Evolutionary conservation across 2,888 invertebrate genomes (phyloP), one percentile per base, ranked within the genome.

Genomic region (Encarsia formosa): DNA sequence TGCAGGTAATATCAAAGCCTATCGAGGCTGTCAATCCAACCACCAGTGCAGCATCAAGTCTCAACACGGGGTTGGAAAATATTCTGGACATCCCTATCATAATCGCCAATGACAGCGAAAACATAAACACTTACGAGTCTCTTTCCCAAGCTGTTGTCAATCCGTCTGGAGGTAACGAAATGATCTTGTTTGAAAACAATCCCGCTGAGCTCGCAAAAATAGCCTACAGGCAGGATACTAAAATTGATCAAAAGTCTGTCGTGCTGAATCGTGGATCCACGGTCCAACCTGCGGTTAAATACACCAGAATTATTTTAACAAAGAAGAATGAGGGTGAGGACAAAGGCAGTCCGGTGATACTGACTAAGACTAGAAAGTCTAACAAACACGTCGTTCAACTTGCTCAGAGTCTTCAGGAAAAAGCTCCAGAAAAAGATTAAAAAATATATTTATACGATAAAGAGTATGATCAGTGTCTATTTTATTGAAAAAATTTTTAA

Each of bases 71-170:
- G 38, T 52, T 73, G 16, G 70, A 70, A 11, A 83, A 81, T 63
- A 84, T 84, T 39, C 77, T 83, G 63, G 83, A 84, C 63, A 77
- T 84, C 65, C 84, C 84, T 1, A 83, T 84, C 59, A 79, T 84
- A 52, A 83, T 84, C 65, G 84, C 84, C 1, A 83, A 84, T 59
- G 82, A 81, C 38, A 80, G 79, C 65, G 78, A 76, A 38, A 73
- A 65, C 58, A 49, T 73, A 22, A 52, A 44, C 23, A 49, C 31
- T n/a, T n/a, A 52, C 13, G 49, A 44, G 34, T 22, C 20, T 5
- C 32, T 54, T 9, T 20, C 38, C 1, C 20, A 9, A 8, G 15
- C 31, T 15, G 15, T 18, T 18, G 15, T 18, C 34, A 8, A 15
- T 34, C 3, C 9, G 18, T 8, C 13, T 34, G 16, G n/a, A n/a